Conservation (phyloP, 2,797 vertebrate species). For the Stomatorhinus walkeri region DNA sequence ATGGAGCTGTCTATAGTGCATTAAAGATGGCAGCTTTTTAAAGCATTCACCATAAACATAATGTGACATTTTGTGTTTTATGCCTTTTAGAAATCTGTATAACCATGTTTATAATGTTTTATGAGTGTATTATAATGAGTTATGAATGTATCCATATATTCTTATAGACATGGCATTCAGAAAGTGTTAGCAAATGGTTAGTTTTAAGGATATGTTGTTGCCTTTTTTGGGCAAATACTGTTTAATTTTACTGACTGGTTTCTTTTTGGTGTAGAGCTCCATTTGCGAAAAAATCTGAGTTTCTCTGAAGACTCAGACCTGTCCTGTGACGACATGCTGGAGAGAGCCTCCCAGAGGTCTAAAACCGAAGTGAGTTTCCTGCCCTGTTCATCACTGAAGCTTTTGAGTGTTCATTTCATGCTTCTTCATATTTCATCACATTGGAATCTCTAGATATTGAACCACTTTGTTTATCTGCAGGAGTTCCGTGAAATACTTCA, state of each 20-base stretch:
- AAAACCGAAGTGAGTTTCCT: slow-evolving; percentile 65
- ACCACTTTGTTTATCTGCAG: neutral
- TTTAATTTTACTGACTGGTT: neutral
- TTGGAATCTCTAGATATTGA: neutral
- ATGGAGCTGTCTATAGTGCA: neutral
- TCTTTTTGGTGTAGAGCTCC: slow-evolving; percentile 55
- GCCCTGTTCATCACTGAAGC: neutral
- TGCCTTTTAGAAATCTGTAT: neutral
- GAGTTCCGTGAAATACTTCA: neutral
- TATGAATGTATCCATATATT: neutral
- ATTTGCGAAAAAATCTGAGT: slow-evolving; percentile 62
- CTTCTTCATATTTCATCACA: neutral
- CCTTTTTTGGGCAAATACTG: neutral
- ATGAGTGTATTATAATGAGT: neutral
- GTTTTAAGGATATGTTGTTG: neutral
- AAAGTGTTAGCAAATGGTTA: neutral
- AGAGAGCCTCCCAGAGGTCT: slow-evolving; percentile 73
- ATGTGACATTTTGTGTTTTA: neutral
- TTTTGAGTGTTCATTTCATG: neutral
- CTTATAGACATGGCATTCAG: neutral
- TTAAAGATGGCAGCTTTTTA: neutral
- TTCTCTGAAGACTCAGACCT: slow-evolving; percentile 78
- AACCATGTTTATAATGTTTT: neutral
- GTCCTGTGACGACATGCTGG: slow-evolving; percentile 71
- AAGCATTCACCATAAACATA: neutral